Conservation (phyloP, 2,888 invertebrate species). For the Strigamia transsilvanica region DNA sequence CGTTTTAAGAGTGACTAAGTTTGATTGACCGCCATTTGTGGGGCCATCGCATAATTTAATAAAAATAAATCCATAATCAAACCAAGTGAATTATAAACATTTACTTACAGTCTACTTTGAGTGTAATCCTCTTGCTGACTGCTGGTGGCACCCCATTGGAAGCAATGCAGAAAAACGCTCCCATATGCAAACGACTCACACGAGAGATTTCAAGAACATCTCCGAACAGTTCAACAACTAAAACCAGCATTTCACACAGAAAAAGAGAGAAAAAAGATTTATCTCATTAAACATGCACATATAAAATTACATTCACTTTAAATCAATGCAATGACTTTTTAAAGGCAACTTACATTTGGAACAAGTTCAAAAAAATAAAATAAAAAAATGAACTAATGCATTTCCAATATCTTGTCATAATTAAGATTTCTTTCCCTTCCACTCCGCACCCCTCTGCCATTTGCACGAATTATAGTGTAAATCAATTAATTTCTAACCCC, state of each 20-base stretch:
- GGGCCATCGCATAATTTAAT: not conserved
- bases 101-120: constrained; percentile 89
- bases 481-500: constrained; percentile 21
- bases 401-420: constrained; percentile 30
- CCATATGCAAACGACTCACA: constrained; percentile 88
- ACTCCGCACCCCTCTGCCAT: not conserved
- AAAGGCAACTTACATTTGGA: not conserved
- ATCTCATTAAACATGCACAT: not conserved
- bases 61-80: not conserved
- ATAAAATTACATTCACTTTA: not conserved
- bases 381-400: not conserved
- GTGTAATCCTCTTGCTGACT: constrained; percentile 85
- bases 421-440: not conserved
- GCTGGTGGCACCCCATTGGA: constrained; percentile 91
- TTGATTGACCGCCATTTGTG: no score
- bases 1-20: no score
- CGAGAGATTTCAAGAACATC: constrained; percentile 77
- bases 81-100: no score
- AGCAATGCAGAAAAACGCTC: constrained; percentile 89
- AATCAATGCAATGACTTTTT: not conserved
- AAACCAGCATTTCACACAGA: constrained; percentile 59
- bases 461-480: constrained; percentile 25
- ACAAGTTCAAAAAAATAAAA: not conserved
- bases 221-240: constrained; percentile 80
- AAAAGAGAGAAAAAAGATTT: not conserved